phyloP scores from a whole-genome alignment of 2,888 invertebrate species.

The Anoplius nigerrimus region DNA sequence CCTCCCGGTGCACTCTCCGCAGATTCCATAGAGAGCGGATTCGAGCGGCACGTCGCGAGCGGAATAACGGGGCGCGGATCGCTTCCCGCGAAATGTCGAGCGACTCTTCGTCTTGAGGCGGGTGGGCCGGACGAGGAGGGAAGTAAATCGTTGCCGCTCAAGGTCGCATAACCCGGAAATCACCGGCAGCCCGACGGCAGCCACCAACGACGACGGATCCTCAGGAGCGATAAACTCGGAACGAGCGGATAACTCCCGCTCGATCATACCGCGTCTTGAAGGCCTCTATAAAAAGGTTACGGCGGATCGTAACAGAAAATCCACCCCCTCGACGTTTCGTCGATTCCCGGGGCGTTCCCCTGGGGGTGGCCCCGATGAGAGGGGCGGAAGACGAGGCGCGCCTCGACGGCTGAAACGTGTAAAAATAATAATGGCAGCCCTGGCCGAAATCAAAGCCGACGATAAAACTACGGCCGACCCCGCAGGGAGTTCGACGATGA shows the following conservation, averaged over 20 bases:
- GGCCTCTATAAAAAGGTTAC: constrained; percentile 42
- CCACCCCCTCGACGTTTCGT: constrained; percentile 16
- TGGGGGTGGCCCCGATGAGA: background rate
- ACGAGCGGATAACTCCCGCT: constrained; percentile 36
- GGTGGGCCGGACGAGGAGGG: too few species aligned
- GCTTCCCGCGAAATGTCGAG: too few species aligned
- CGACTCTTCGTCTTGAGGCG: too few species aligned
- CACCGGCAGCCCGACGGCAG: constrained; percentile 4
- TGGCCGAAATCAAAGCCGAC: too few species aligned
- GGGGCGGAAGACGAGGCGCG: background rate
- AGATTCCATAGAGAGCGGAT: too few species aligned
- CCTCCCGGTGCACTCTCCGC: too few species aligned
- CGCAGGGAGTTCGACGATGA: too few species aligned
- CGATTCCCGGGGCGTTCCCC: background rate
- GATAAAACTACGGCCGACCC: too few species aligned
- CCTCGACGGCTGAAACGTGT: too few species aligned
- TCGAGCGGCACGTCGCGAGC: too few species aligned
- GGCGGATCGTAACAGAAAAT: constrained; percentile 36
- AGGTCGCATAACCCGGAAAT: constrained; percentile 25
- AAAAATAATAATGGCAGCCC: too few species aligned
- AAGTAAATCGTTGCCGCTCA: constrained; percentile 9
- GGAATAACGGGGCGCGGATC: too few species aligned
- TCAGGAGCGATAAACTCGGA: constrained; percentile 35
- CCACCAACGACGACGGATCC: constrained; percentile 19
- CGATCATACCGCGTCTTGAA: constrained; percentile 23